A percentile compares a stretch with the other conserved stretches of the same genome.
phyloP scores from a whole-genome alignment of 1,140 invertebrate genomes.

The Aradophagus sp. region DNA sequence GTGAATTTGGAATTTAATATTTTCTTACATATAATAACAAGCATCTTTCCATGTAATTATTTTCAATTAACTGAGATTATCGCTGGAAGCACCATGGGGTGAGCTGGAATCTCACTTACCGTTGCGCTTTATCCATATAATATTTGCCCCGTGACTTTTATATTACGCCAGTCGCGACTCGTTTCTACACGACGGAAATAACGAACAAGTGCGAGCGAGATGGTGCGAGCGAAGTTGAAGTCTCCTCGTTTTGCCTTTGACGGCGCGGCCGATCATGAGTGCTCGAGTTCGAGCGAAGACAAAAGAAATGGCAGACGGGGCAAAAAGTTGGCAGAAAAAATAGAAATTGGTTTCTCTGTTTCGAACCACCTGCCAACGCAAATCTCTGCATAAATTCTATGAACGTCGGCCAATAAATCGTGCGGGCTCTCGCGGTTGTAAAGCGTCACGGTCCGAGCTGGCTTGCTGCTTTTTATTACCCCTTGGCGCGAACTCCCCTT shows the following conservation, averaged over 20 bases:
- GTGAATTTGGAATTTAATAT: slow-evolving; percentile 14
- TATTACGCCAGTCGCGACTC: slow-evolving; percentile 14
- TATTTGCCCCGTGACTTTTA: slow-evolving; percentile 31
- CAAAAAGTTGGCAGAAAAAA: slow-evolving; percentile 43
- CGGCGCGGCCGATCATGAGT: slow-evolving; percentile 49
- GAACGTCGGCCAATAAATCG: slow-evolving; percentile 67
- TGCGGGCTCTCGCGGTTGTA: slow-evolving; percentile 56
- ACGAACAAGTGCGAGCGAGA: slow-evolving; percentile 53
- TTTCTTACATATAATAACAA: slow-evolving; percentile 21
- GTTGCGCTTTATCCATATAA: slow-evolving; percentile 32
- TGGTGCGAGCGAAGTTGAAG: slow-evolving; percentile 35
- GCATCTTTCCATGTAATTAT: slow-evolving; percentile 27
- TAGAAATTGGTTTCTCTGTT: slow-evolving; percentile 54
- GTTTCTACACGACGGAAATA: slow-evolving; percentile 25
- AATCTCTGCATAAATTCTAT: slow-evolving; percentile 70
- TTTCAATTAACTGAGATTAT: slow-evolving; percentile 41
- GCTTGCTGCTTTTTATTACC: slow-evolving; percentile 59
- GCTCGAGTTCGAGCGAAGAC: slow-evolving; percentile 36
- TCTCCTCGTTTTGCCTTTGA: slow-evolving; percentile 36
- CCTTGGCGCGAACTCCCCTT: slow-evolving; percentile 31
- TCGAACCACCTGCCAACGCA: slow-evolving; percentile 64
- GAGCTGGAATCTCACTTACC: slow-evolving; percentile 26
- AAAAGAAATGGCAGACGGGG: slow-evolving; percentile 43
- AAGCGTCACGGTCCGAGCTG: slow-evolving; percentile 51
- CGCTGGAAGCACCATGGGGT: slow-evolving; percentile 28